Evolutionary conservation across 1,140 invertebrate species (phyloP).

Genomic region (Eulimnadia texana): DNA sequence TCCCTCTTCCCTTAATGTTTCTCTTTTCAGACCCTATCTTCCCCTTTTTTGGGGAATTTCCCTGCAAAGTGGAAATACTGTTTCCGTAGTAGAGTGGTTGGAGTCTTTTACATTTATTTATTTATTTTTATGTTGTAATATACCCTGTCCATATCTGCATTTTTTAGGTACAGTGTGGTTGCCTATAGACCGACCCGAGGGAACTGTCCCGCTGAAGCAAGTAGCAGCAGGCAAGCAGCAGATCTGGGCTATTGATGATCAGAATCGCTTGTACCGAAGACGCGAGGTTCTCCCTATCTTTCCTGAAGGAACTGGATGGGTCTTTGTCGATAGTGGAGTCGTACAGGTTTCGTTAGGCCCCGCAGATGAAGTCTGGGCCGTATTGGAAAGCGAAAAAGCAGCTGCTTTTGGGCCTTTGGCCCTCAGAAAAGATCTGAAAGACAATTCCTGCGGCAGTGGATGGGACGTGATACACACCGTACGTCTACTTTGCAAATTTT

Average conservation of each 20-base stretch:
- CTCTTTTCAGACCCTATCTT: too few species aligned
- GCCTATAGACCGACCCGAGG: constrained; percentile 14
- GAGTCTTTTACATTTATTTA: not conserved
- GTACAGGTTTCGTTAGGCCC: constrained; percentile 10
- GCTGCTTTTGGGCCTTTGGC: not conserved
- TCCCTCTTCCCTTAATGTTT: too few species aligned
- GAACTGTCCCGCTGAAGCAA: constrained; percentile 39
- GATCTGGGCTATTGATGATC: constrained; percentile 49
- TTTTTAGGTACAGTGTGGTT: constrained; percentile 11
- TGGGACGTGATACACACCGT: not conserved
- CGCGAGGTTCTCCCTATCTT: constrained; percentile 10
- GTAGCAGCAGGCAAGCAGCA: constrained; percentile 52
- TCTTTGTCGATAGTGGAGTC: constrained; percentile 4
- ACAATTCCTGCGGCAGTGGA: not conserved
- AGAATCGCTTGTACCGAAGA: constrained; percentile 10
- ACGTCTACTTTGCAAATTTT: not conserved
- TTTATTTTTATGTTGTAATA: not conserved
- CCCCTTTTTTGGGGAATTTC: not conserved
- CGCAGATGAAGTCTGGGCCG: constrained; percentile 12
- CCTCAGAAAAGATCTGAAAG: not conserved
- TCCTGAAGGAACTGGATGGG: constrained; percentile 16
- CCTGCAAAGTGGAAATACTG: too few species aligned
- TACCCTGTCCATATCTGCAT: not conserved
- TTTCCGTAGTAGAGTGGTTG: too few species aligned
- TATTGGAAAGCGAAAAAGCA: constrained; percentile 2